These are phyloP conservation scores for Antheraea pernyi DNA, from an alignment of 1,140 invertebrate species.

Conservation along the genomic window DNA sequence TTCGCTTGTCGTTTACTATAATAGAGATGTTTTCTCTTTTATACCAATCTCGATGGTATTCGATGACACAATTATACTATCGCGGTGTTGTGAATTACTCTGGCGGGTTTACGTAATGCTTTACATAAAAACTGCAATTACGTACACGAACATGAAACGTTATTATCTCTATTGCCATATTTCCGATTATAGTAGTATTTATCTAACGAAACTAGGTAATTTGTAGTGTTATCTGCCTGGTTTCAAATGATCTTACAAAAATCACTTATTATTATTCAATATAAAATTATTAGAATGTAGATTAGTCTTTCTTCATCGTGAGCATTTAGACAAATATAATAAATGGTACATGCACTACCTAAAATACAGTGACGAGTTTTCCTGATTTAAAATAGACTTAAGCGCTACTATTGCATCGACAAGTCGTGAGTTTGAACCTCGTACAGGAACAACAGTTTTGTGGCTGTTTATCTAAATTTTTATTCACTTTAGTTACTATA, in stretches of 20 bases:
- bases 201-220: neutral
- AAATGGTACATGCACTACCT: no score
- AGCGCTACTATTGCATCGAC: no score
- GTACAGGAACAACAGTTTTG: no score
- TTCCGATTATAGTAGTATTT: neutral
- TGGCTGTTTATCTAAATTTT: no score
- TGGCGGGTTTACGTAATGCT: neutral
- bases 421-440: no score
- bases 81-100: neutral
- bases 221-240: neutral
- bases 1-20: neutral
- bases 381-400: no score
- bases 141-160: neutral
- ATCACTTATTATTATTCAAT: no score
- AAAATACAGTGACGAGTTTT: no score
- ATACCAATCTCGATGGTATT: neutral
- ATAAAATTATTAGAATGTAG: no score
- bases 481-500: no score
- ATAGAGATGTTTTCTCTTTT: neutral
- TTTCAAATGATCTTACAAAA: neutral
- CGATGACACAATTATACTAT: neutral
- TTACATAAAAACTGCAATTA: constrained; percentile 2
- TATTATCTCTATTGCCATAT: constrained; percentile 1
- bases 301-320: no score
- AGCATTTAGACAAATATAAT: no score